These are phyloP conservation scores for Ciconia maguari DNA, from an alignment of 2,113 vertebrate genomes.

Conservation along the genomic window DNA sequence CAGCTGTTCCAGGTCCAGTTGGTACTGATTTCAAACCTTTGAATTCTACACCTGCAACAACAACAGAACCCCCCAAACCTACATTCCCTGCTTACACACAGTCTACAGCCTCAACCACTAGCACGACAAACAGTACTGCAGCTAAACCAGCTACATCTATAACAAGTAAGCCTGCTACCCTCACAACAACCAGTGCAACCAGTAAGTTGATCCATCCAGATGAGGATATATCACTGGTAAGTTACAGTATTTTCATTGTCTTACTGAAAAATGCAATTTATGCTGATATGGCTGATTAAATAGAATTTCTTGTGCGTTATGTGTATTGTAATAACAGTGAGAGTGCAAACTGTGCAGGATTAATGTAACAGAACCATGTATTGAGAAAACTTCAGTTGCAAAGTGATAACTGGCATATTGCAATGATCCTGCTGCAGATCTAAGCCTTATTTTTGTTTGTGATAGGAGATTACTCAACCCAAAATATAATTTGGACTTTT, in stretches of 20 bases:
- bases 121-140: slow-evolving; percentile 92
- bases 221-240: slow-evolving; percentile 99
- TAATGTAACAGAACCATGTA: background rate
- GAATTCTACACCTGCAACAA: slow-evolving; percentile 81
- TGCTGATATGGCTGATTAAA: background rate
- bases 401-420: background rate
- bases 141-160: slow-evolving; percentile 93
- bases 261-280: background rate
- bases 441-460: background rate
- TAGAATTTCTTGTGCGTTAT: background rate
- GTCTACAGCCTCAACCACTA: slow-evolving; percentile 89
- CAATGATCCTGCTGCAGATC: background rate
- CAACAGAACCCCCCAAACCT: slow-evolving; percentile 91
- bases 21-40: slow-evolving; percentile 90
- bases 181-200: slow-evolving; percentile 98
- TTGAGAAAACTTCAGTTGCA: background rate
- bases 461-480: background rate
- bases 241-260: slow-evolving; percentile 64
- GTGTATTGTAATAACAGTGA: background rate
- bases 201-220: slow-evolving; percentile 99
- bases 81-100: slow-evolving; percentile 99
- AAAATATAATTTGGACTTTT: background rate
- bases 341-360: background rate
- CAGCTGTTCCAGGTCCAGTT: slow-evolving; percentile 85
- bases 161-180: slow-evolving; percentile 97